Evolutionary conservation across 2,113 vertebrate genomes (phyloP).

Genomic region (Sebastes fasciatus): DNA sequence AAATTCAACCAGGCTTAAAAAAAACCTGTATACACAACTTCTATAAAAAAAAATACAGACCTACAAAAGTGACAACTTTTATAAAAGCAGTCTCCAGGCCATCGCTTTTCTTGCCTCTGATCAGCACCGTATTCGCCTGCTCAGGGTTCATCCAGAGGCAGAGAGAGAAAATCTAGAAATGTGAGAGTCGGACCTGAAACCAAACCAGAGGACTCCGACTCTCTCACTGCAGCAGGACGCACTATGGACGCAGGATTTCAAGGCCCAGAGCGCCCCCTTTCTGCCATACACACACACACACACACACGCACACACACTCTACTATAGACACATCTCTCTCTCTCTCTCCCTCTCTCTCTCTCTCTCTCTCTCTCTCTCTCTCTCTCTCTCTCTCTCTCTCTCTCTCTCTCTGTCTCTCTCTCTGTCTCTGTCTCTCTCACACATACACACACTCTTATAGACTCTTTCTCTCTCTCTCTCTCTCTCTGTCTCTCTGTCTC

Average conservation of each 20-base stretch:
- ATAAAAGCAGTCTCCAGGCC: slow-evolving; percentile 48
- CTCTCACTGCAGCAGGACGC: slow-evolving; percentile 61
- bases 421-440: not conserved
- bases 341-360: slow-evolving; percentile 6
- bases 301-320: not conserved
- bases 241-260: slow-evolving; percentile 60
- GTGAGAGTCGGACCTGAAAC: slow-evolving; percentile 65
- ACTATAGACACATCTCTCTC: not conserved
- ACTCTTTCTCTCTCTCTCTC: too few relatives aligned
- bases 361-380: slow-evolving; percentile 9
- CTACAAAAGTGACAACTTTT: slow-evolving; percentile 65
- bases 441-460: too few relatives aligned
- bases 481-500: not conserved
- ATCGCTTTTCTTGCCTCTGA: slow-evolving; percentile 61
- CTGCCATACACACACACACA: slow-evolving; percentile 54
- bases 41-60: slow-evolving; percentile 59
- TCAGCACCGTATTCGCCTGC: slow-evolving; percentile 43
- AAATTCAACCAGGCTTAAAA: not conserved
- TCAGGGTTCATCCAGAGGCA: slow-evolving; percentile 71
- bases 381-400: slow-evolving; percentile 8
- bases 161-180: slow-evolving; percentile 24
- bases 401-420: not conserved
- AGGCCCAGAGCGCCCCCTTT: slow-evolving; percentile 81
- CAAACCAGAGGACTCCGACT: slow-evolving; percentile 60
- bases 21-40: slow-evolving; percentile 6